phyloP scores from a whole-genome alignment of 2,888 invertebrate species.

The Holacanthella duospinosa region DNA sequence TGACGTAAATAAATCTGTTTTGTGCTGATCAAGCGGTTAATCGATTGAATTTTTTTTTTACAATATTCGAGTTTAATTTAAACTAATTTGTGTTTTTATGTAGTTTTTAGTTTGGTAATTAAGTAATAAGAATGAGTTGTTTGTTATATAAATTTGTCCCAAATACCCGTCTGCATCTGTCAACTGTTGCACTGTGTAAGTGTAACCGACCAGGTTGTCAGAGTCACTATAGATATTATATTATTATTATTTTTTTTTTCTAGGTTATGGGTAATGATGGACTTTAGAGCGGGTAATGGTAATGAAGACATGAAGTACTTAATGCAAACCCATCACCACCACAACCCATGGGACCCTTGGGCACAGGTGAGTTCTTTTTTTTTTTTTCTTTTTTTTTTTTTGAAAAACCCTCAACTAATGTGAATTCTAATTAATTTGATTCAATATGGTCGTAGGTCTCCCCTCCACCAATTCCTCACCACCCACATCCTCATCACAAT shows the following conservation, averaged over 20 bases:
- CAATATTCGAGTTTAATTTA: no score
- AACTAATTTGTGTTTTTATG: no score
- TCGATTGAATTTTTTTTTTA: no score
- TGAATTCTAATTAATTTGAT: neutral
- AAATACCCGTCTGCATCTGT: no score
- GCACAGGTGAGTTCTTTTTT: conserved; percentile 22
- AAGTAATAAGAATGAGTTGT: no score
- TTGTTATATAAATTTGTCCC: no score
- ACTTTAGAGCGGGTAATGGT: conserved; percentile 30
- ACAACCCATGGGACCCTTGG: conserved; percentile 37
- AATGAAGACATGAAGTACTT: conserved; percentile 38
- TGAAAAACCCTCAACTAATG: no score
- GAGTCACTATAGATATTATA: no score
- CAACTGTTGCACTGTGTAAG: neutral
- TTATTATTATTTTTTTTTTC: neutral
- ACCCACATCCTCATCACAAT: conserved; percentile 50
- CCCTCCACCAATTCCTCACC: conserved; percentile 28
- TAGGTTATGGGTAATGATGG: conserved; percentile 12
- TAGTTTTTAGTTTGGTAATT: no score
- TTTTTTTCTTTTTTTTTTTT: neutral
- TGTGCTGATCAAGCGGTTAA: no score
- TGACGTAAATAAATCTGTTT: no score
- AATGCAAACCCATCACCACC: conserved; percentile 37
- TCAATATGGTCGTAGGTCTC: conserved; percentile 14
- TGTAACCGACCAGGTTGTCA: neutral